These are phyloP conservation scores for Alcedo atthis DNA, from an alignment of 2,797 vertebrate species.

Conservation along the genomic window DNA sequence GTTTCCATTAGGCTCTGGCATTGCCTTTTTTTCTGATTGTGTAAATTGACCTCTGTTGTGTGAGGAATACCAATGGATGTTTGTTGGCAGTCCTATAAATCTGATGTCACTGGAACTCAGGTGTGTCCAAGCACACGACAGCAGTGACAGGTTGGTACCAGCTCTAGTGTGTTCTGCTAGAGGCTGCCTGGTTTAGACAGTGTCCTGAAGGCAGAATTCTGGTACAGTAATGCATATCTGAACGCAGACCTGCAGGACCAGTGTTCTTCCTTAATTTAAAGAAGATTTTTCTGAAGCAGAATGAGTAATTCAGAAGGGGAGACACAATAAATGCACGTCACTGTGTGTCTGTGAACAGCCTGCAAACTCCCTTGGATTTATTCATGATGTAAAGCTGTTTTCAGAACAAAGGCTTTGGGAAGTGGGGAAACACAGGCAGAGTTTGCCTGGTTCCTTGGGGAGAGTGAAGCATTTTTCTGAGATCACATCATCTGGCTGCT, in stretches of 20 bases:
- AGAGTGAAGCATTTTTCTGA: neutral
- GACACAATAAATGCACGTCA: neutral
- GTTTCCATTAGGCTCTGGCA: neutral
- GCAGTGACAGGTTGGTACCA: neutral
- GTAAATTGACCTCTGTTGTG: neutral
- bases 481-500: neutral
- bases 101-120: neutral
- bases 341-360: neutral
- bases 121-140: neutral
- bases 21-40: neutral
- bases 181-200: neutral
- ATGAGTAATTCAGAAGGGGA: neutral
- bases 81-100: neutral
- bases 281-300: neutral
- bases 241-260: neutral
- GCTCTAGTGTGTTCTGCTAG: neutral
- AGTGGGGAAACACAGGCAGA: neutral
- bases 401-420: neutral
- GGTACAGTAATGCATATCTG: neutral
- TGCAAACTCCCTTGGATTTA: neutral
- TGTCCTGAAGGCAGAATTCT: neutral
- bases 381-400: conserved; percentile 31
- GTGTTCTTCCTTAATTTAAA: neutral
- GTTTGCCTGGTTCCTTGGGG: neutral
- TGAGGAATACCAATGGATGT: neutral